These are phyloP conservation scores for Muntiacus muntjak DNA, from an alignment of 2,113 vertebrate genomes.

Conservation along the genomic window DNA sequence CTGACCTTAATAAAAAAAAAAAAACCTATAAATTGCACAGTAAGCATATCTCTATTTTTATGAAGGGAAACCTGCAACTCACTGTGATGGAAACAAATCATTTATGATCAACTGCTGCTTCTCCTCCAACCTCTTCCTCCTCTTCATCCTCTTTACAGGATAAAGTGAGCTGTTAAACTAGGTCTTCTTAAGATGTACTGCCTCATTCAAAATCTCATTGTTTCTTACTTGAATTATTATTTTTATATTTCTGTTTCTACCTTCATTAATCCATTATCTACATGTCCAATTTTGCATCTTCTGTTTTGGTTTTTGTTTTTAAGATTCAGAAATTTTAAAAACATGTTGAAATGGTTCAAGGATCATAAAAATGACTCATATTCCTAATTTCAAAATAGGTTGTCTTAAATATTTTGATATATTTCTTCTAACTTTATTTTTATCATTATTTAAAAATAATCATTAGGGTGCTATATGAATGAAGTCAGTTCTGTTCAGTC, in stretches of 20 bases:
- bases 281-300: not conserved
- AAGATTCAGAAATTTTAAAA: not conserved
- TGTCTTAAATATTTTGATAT: not conserved
- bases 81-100: not conserved
- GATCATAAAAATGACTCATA: not conserved
- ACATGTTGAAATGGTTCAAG: not conserved
- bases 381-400: not conserved
- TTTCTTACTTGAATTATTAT: not conserved
- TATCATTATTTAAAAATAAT: not conserved
- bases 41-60: not conserved
- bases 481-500: not conserved
- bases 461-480: not conserved
- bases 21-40: not conserved
- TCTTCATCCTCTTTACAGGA: not conserved
- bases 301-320: not conserved
- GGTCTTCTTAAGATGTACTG: not conserved
- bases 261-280: not conserved
- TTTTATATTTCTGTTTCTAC: not conserved
- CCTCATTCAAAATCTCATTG: not conserved
- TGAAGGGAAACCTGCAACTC: not conserved
- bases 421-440: not conserved
- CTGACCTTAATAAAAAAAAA: not conserved
- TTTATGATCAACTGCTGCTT: not conserved
- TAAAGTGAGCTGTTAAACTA: not conserved
- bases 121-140: not conserved